Conservation (phyloP, 2,113 vertebrate genomes). For the Fregetta grallaria region DNA sequence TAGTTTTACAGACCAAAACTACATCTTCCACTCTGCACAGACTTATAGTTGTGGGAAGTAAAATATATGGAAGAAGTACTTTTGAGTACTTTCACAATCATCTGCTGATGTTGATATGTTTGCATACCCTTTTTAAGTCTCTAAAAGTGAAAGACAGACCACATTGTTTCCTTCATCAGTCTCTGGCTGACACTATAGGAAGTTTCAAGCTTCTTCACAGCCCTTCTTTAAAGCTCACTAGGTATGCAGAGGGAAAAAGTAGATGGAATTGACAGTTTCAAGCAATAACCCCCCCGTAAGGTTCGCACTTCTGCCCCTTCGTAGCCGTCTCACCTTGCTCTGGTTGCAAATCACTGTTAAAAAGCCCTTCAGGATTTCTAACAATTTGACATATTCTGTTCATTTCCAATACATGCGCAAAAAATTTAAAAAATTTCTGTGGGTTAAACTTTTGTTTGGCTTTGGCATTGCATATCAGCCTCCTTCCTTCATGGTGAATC, state of each 20-base stretch:
- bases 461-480: neutral
- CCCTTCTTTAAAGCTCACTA: neutral
- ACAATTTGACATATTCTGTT: neutral
- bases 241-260: rapidly evolving
- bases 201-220: neutral
- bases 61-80: neutral
- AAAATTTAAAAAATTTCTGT: neutral
- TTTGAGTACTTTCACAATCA: neutral
- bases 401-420: neutral
- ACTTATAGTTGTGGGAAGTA: neutral
- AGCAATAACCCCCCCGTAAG: rapidly evolving
- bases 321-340: neutral
- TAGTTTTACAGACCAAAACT: neutral
- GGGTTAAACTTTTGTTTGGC: neutral
- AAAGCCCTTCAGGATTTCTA: neutral
- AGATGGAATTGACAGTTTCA: neutral
- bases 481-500: neutral
- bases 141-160: neutral
- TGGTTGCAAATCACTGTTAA: neutral
- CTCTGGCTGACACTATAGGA: neutral
- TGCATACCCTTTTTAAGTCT: neutral
- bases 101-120: neutral
- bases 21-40: neutral
- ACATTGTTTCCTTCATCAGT: rapidly evolving
- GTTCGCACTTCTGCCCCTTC: neutral